Evolutionary conservation across 2,797 vertebrate genomes (phyloP).

Genomic region (Rhinatrema bivittatum): DNA sequence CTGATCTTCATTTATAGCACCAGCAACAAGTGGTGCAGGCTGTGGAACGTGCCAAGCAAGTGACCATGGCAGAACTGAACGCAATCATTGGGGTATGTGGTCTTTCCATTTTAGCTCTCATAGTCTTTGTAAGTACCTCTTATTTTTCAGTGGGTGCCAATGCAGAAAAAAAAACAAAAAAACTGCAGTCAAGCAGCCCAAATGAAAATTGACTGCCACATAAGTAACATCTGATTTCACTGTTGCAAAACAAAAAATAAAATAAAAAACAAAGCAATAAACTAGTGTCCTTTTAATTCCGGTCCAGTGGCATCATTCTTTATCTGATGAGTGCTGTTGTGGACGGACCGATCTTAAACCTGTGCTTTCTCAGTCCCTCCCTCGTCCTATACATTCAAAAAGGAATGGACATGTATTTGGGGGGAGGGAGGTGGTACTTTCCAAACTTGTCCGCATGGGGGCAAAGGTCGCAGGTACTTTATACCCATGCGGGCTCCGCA

Average conservation of each 20-base stretch:
- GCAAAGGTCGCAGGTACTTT: too few species aligned
- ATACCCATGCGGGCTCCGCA: too few species aligned
- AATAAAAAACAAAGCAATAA: too few species aligned
- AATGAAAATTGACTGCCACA: constrained; percentile 8
- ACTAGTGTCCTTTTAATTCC: neutral
- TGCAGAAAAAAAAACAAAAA: constrained; percentile 9
- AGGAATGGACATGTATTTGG: neutral
- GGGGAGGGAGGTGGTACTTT: neutral
- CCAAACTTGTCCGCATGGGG: too few species aligned
- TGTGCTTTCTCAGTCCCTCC: neutral
- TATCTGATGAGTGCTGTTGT: neutral
- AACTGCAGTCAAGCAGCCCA: constrained; percentile 19
- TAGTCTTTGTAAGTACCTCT: constrained; percentile 37
- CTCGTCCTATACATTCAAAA: rapidly evolving
- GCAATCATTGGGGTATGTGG: constrained; percentile 98
- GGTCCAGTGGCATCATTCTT: constrained; percentile 2
- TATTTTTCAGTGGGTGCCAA: constrained; percentile 14
- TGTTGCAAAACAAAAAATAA: neutral
- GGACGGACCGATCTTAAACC: neutral
- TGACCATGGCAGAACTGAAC: constrained; percentile 98
- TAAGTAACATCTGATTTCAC: constrained; percentile 11
- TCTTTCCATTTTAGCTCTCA: constrained; percentile 57
- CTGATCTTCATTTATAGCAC: constrained; percentile 78
- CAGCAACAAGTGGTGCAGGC: constrained; percentile 98
- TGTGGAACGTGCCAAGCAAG: constrained; percentile 96